Conservation (phyloP, 2,888 invertebrate genomes). For the Stegophylla sp. region DNA sequence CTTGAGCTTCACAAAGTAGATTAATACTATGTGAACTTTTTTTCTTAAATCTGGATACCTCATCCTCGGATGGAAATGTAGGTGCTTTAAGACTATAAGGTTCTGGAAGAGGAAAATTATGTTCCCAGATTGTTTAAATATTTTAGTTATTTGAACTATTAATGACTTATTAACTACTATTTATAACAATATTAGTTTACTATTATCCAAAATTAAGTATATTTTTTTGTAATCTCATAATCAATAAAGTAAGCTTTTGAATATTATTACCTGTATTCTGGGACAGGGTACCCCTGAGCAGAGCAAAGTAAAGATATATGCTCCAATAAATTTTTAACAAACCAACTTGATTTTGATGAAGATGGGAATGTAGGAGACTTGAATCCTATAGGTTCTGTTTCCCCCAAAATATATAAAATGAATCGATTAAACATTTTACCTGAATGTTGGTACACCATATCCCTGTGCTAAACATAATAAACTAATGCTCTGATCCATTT, state of each 20-base stretch:
- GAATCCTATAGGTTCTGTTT: constrained; percentile 71
- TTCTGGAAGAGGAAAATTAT: constrained; percentile 65
- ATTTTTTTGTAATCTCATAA: neutral
- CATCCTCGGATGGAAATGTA: constrained; percentile 70
- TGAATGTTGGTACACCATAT: constrained; percentile 69
- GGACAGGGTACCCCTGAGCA: constrained; percentile 75
- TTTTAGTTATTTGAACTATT: constrained; percentile 8
- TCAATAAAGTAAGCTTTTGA: neutral
- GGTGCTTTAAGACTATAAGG: constrained; percentile 70
- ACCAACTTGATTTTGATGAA: constrained; percentile 67
- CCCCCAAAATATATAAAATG: constrained; percentile 33
- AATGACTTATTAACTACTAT: neutral
- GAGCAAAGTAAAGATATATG: constrained; percentile 66
- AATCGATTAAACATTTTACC: constrained; percentile 64
- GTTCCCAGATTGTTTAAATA: neutral
- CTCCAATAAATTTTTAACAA: constrained; percentile 63
- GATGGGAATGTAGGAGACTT: constrained; percentile 73
- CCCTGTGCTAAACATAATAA: constrained; percentile 70
- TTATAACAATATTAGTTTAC: neutral
- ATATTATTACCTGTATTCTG: constrained; percentile 72
- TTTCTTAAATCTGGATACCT: constrained; percentile 70
- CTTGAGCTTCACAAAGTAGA: constrained; percentile 77
- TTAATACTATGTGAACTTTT: constrained; percentile 67
- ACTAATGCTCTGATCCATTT: constrained; percentile 59
- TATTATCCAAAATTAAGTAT: neutral